Evolutionary conservation across 2,888 invertebrate genomes (phyloP).

Genomic region (Xestia ashworthii): DNA sequence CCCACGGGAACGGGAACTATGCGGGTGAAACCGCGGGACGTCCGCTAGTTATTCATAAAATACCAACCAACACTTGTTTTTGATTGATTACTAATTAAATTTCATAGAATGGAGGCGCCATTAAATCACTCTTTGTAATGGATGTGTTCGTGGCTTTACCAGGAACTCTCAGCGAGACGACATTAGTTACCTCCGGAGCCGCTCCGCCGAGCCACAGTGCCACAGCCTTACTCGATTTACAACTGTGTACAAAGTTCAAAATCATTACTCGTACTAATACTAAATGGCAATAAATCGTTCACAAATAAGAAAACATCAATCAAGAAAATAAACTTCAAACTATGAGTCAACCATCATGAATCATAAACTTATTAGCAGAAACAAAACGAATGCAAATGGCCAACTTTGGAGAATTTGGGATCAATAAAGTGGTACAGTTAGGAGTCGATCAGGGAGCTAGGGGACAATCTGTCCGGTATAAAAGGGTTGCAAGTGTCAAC

Average conservation of each 20-base stretch:
- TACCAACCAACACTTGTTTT: constrained; percentile 10
- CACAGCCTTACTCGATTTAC: constrained; percentile 46
- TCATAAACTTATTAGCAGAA: constrained; percentile 15
- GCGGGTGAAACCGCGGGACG: no score
- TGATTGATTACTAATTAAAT: constrained; percentile 58
- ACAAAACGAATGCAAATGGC: neutral
- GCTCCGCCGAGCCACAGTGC: constrained; percentile 2
- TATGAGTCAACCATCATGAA: constrained; percentile 12
- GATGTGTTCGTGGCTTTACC: constrained; percentile 37
- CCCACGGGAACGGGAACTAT: no score
- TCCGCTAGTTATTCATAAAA: constrained; percentile 14
- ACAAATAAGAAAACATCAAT: constrained; percentile 26
- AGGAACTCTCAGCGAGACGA: constrained; percentile 54
- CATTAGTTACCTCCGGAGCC: constrained; percentile 50
- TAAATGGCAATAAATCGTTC: constrained; percentile 21
- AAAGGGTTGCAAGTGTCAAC: constrained; percentile 71
- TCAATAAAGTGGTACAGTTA: constrained; percentile 23
- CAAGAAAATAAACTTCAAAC: constrained; percentile 16
- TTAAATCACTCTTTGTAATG: constrained; percentile 50
- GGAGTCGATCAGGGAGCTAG: constrained; percentile 30
- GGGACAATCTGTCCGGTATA: constrained; percentile 63
- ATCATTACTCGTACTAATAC: constrained; percentile 44
- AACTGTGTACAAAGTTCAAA: constrained; percentile 48
- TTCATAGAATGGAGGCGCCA: constrained; percentile 55
- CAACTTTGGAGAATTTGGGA: constrained; percentile 25